Conservation (phyloP, 1,140 invertebrate genomes). For the Drosophila setifemur region DNA sequence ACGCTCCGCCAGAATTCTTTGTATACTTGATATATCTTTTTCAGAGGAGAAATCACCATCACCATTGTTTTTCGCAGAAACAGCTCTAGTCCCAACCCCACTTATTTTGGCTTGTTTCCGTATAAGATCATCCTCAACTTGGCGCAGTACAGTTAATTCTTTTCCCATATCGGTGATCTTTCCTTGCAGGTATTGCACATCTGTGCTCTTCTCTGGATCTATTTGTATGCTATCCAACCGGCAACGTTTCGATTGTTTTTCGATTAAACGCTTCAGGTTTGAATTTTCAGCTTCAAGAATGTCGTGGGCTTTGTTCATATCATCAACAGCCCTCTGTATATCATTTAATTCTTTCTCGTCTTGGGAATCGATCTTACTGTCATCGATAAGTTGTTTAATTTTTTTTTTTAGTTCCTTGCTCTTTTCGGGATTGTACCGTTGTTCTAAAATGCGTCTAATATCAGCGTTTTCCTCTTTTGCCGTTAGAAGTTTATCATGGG, state of each 20-base stretch:
- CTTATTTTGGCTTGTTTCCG: too few species aligned
- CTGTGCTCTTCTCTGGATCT: slow-evolving; percentile 60
- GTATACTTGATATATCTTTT: slow-evolving; percentile 53
- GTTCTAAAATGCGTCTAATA: slow-evolving; percentile 61
- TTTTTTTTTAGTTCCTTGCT: slow-evolving; percentile 48
- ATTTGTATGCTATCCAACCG: slow-evolving; percentile 44
- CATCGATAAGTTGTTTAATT: slow-evolving; percentile 50
- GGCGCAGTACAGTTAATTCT: slow-evolving; percentile 56
- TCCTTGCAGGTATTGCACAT: slow-evolving; percentile 60
- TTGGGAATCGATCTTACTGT: slow-evolving; percentile 50
- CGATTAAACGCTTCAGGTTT: slow-evolving; percentile 62
- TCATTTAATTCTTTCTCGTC: slow-evolving; percentile 55
- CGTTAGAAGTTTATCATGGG: slow-evolving; percentile 37
- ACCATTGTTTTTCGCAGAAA: too few species aligned
- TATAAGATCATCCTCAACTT: slow-evolving; percentile 66
- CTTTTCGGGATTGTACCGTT: slow-evolving; percentile 56
- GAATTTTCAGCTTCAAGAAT: slow-evolving; percentile 65
- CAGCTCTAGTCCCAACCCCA: not conserved
- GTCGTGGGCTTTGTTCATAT: slow-evolving; percentile 67
- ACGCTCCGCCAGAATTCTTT: slow-evolving; percentile 64
- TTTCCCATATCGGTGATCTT: slow-evolving; percentile 61
- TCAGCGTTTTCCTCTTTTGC: slow-evolving; percentile 45
- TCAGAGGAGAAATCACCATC: slow-evolving; percentile 7
- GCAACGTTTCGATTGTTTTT: slow-evolving; percentile 56
- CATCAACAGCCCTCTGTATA: slow-evolving; percentile 55